Percentiles rank a stretch among this genome's conserved stretches.
These are phyloP conservation scores for Phoenicopterus ruber DNA, from an alignment of 2,113 vertebrate species.

Conservation along the genomic window DNA sequence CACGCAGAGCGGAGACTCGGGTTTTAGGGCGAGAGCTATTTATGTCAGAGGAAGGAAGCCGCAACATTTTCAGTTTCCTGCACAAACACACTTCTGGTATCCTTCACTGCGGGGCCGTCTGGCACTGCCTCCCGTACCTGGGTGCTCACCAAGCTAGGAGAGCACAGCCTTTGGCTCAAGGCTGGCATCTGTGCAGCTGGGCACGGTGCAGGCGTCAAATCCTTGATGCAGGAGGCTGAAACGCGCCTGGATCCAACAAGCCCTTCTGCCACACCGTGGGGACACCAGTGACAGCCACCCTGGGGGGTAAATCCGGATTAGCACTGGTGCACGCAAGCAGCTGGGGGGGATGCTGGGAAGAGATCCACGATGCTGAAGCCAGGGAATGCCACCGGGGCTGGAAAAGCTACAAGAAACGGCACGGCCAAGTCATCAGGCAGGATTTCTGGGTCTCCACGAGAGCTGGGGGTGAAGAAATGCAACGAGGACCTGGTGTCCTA, in stretches of 20 bases:
- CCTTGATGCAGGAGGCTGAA: background rate
- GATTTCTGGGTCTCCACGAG: background rate
- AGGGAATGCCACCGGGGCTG: background rate
- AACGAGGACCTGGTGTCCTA: background rate
- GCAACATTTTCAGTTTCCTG: conserved; percentile 1
- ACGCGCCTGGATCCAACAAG: background rate
- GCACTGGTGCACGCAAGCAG: rapidly evolving
- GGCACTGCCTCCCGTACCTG: background rate
- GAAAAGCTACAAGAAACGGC: background rate
- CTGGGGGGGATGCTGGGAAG: background rate
- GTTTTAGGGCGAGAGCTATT: background rate
- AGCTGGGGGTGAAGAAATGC: background rate
- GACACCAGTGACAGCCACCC: background rate
- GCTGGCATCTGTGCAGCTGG: background rate
- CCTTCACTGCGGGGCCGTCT: background rate
- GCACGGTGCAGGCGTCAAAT: background rate
- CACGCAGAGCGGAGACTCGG: rapidly evolving
- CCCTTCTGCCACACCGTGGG: background rate
- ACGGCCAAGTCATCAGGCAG: rapidly evolving
- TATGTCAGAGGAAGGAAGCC: background rate
- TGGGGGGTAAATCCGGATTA: background rate
- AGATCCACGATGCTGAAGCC: rapidly evolving
- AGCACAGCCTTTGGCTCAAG: background rate
- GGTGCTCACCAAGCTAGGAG: rapidly evolving
- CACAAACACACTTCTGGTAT: background rate